phyloP scores from a whole-genome alignment of 2,113 vertebrate species.

The Lepus americanus region DNA sequence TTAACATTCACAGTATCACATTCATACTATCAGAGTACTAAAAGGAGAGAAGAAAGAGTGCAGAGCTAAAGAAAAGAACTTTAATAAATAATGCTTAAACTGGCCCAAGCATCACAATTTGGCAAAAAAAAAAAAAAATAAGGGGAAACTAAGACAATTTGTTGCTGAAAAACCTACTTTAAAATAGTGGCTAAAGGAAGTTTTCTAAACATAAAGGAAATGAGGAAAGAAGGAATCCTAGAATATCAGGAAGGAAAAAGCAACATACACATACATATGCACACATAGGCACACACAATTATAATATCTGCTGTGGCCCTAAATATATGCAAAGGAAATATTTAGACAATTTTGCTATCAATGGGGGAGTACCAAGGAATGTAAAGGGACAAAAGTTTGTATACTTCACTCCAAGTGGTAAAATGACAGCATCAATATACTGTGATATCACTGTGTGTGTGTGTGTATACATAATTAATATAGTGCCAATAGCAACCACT shows the following conservation, averaged over 20 bases:
- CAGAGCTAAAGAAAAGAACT: not conserved
- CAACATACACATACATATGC: not conserved
- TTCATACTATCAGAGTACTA: not conserved
- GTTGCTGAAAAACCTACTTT: not conserved
- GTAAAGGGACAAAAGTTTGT: not conserved
- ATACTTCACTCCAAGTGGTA: not conserved
- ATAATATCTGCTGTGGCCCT: not conserved
- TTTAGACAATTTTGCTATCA: not conserved
- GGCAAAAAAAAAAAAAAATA: constrained; percentile 20
- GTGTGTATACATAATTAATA: not conserved
- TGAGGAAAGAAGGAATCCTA: constrained; percentile 34
- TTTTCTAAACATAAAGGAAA: constrained; percentile 60
- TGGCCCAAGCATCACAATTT: constrained; percentile 1
- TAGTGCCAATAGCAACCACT: not conserved
- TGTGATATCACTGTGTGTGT: not conserved
- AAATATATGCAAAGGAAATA: constrained; percentile 24
- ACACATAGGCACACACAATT: not conserved
- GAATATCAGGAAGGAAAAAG: constrained; percentile 54
- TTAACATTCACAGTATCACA: constrained; percentile 1
- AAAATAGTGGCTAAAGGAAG: constrained; percentile 61
- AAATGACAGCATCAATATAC: constrained; percentile 35
- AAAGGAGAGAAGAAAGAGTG: constrained; percentile 19
- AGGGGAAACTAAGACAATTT: constrained; percentile 50
- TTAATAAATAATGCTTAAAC: constrained; percentile 16
- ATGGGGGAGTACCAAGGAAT: not conserved